Conservation (phyloP, 2,888 invertebrate species). For the Epirrhoe tristata region DNA sequence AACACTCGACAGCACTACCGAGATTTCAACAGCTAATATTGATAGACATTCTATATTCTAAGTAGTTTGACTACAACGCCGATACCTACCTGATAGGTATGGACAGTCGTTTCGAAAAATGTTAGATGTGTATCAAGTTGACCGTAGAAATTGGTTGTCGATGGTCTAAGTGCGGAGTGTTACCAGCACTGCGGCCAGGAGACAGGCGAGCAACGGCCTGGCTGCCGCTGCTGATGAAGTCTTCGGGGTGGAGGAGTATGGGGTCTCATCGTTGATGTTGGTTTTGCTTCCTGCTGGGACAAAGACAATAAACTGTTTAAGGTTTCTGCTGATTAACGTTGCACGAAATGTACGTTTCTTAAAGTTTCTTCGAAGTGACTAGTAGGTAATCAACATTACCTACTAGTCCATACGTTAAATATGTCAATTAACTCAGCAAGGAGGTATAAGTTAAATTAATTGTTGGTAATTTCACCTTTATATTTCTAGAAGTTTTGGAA, state of each 20-base stretch:
- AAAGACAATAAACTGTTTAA: conserved; percentile 10
- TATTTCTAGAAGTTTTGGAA: too few relatives aligned
- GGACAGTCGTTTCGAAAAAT: conserved; percentile 4
- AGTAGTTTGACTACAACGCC: conserved; percentile 4
- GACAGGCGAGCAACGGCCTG: conserved; percentile 46
- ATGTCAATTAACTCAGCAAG: too few relatives aligned
- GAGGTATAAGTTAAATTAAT: too few relatives aligned
- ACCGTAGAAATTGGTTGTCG: conserved; percentile 7
- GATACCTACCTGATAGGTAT: conserved; percentile 9
- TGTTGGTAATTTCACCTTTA: neutral
- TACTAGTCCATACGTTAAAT: too few relatives aligned
- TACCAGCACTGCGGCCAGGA: conserved; percentile 50
- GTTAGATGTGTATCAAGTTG: neutral
- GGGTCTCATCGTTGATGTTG: conserved; percentile 54
- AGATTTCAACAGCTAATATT: conserved; percentile 17
- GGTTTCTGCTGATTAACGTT: neutral
- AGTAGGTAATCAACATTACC: too few relatives aligned
- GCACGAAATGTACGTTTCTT: too few relatives aligned
- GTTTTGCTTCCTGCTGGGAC: conserved; percentile 42
- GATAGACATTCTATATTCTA: neutral
- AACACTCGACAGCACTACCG: conserved; percentile 14
- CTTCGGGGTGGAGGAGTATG: conserved; percentile 64
- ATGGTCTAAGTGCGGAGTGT: conserved; percentile 54
- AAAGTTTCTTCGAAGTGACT: too few relatives aligned
- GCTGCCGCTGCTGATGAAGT: conserved; percentile 52